These are phyloP conservation scores for Acrossocheilus wenchowensis DNA, from an alignment of 2,797 vertebrate species.

Conservation along the genomic window DNA sequence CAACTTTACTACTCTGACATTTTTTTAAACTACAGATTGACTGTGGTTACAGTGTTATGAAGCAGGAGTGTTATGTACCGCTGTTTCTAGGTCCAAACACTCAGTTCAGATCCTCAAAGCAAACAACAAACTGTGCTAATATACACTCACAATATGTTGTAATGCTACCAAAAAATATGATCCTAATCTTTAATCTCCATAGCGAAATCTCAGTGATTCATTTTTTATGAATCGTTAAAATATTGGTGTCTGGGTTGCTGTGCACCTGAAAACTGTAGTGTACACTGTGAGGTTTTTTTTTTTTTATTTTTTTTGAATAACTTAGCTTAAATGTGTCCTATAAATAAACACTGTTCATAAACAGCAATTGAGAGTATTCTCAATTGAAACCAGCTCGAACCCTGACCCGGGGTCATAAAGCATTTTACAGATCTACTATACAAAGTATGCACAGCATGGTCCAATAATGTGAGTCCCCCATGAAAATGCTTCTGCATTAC, in stretches of 20 bases:
- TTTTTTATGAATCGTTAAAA: background rate
- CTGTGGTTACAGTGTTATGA: background rate
- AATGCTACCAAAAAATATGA: background rate
- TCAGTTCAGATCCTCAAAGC: background rate
- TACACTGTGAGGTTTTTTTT: background rate
- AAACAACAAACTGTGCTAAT: background rate
- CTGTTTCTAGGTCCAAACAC: background rate
- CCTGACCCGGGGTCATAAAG: too few species aligned
- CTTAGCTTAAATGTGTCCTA: background rate
- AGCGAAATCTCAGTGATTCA: background rate
- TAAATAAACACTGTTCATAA: background rate
- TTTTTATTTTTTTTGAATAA: too few species aligned
- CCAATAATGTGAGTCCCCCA: too few species aligned
- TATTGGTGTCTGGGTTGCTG: background rate
- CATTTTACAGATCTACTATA: background rate
- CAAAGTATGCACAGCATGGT: background rate
- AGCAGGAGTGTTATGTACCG: background rate
- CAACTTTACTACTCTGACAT: background rate
- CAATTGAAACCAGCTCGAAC: background rate
- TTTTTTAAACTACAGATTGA: background rate
- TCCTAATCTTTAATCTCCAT: background rate
- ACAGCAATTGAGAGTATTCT: background rate
- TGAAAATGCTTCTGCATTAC: too few species aligned
- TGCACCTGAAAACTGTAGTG: background rate
- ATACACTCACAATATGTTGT: background rate